Evolutionary conservation across 2,888 invertebrate species (phyloP).

Genomic region (Tachina fera): DNA sequence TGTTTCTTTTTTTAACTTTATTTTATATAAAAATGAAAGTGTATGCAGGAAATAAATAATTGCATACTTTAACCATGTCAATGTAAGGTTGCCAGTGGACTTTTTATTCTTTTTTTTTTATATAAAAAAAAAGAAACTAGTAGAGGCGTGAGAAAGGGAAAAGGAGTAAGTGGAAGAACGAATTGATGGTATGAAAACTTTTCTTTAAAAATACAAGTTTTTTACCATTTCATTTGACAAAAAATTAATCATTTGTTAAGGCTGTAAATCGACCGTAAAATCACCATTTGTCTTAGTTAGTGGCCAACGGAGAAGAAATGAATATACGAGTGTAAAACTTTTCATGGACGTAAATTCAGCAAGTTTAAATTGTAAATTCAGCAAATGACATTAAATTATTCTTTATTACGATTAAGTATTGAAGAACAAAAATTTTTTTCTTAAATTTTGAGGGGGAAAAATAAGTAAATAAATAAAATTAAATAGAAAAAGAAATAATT

Average conservation of each 20-base stretch:
- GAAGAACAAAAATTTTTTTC: too few species aligned
- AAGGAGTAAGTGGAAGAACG: background rate
- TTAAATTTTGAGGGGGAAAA: too few species aligned
- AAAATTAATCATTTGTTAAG: constrained; percentile 63
- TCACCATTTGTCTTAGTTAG: constrained; percentile 55
- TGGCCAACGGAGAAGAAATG: constrained; percentile 8
- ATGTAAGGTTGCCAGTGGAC: constrained; percentile 37
- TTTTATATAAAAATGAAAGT: constrained; percentile 54
- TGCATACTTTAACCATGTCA: constrained; percentile 58
- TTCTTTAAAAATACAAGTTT: constrained; percentile 37
- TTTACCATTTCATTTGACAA: constrained; percentile 27
- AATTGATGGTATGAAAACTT: constrained; percentile 43
- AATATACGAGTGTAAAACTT: background rate
- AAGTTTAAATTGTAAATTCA: background rate
- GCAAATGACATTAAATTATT: background rate
- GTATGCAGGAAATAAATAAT: constrained; percentile 67
- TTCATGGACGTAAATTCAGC: background rate
- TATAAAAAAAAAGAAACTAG: background rate
- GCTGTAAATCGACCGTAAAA: constrained; percentile 55
- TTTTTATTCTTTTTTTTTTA: background rate
- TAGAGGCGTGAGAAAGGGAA: too few species aligned
- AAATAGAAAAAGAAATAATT: too few species aligned
- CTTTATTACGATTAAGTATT: background rate
- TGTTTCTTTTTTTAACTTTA: constrained; percentile 7
- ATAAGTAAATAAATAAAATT: too few species aligned